phyloP scores from a whole-genome alignment of 1,140 invertebrate species.

The Eriocheir sinensis region DNA sequence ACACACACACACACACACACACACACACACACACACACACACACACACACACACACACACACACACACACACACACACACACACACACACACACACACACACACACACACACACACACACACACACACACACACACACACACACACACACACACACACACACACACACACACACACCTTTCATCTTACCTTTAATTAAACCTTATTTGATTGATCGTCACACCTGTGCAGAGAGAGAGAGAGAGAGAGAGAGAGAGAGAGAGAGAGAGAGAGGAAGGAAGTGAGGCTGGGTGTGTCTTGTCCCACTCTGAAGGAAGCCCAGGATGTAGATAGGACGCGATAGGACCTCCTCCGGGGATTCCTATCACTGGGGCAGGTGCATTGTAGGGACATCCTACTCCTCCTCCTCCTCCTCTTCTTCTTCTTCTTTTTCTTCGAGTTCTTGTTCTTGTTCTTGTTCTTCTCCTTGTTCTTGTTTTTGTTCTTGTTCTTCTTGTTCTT shows the following conservation, averaged over 20 bases:
- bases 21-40: conserved; percentile 32
- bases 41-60: conserved; percentile 45
- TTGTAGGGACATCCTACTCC: neutral
- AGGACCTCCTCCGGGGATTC: neutral
- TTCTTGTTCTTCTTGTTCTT: no score
- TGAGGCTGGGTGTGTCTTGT: no score
- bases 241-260: conserved; percentile 45
- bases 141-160: conserved; percentile 41
- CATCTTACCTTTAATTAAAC: neutral
- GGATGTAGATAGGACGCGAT: no score
- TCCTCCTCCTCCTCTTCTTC: no score
- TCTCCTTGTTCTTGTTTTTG: no score
- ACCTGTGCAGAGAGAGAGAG: conserved; percentile 31
- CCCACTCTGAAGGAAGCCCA: no score
- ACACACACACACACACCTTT: conserved; percentile 23
- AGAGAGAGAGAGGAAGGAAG: conserved; percentile 12
- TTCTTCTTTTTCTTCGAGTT: no score
- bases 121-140: conserved; percentile 43
- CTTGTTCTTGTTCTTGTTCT: no score
- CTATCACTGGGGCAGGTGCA: neutral
- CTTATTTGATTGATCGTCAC: neutral
- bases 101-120: conserved; percentile 26
- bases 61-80: conserved; percentile 36
- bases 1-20: conserved; percentile 30
- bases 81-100: conserved; percentile 15